phyloP scores from a whole-genome alignment of 2,888 invertebrate genomes.

The Biston betularia region DNA sequence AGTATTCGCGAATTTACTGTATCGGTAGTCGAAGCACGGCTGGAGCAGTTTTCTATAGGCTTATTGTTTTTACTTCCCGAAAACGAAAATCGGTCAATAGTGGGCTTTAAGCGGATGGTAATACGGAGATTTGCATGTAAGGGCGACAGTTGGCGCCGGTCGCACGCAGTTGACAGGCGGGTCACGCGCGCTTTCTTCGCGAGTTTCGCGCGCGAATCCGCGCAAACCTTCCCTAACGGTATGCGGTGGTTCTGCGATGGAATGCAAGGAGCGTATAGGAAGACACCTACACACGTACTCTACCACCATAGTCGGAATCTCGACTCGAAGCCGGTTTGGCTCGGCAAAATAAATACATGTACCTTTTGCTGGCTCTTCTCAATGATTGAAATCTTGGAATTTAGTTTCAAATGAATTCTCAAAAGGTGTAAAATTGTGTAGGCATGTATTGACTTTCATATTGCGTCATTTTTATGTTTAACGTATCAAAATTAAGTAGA shows the following conservation, averaged over 20 bases:
- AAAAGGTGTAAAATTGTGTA: not conserved
- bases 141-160: constrained; percentile 36
- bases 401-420: not conserved
- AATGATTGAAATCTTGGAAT: constrained; percentile 8
- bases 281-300: constrained; percentile 37
- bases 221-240: constrained; percentile 77
- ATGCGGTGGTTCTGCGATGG: constrained; percentile 74
- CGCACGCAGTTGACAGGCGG: constrained; percentile 70
- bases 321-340: constrained; percentile 25
- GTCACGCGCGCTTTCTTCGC: constrained; percentile 84
- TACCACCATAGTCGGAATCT: constrained; percentile 20
- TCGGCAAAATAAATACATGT: not conserved
- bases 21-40: constrained; percentile 74
- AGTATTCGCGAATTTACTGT: constrained; percentile 77
- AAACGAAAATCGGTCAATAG: constrained; percentile 54
- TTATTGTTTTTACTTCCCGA: constrained; percentile 53
- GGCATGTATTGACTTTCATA: not conserved
- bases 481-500: not conserved
- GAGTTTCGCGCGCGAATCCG: constrained; percentile 82
- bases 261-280: constrained; percentile 57
- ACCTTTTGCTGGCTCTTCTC: constrained; percentile 10
- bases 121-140: constrained; percentile 48
- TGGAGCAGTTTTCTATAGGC: constrained; percentile 72
- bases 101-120: constrained; percentile 58
- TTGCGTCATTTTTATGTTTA: not conserved